Evolutionary conservation across 1,140 invertebrate species (phyloP).

Genomic region (Diuraphis noxia): DNA sequence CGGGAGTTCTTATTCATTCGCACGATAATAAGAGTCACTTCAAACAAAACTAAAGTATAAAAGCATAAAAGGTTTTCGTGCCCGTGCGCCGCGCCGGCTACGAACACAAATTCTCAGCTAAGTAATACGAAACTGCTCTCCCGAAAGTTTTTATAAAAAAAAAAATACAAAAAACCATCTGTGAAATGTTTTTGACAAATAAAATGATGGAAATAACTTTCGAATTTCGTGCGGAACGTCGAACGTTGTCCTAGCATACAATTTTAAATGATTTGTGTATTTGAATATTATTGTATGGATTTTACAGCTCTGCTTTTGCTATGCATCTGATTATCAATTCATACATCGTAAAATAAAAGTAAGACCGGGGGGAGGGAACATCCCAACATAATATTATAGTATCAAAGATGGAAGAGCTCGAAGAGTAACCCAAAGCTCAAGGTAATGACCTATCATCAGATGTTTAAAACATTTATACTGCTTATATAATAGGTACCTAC

Average conservation of each 20-base stretch:
- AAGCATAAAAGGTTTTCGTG: conserved; percentile 7
- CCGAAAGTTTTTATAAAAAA: background rate
- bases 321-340: background rate
- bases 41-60: conserved; percentile 10
- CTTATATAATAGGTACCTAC: too few relatives aligned
- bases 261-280: background rate
- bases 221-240: background rate
- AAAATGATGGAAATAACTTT: background rate
- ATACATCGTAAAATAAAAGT: background rate
- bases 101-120: background rate
- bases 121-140: background rate
- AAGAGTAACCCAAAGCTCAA: background rate
- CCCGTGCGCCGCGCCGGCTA: background rate
- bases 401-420: background rate
- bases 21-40: conserved; percentile 16
- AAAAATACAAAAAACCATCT: background rate
- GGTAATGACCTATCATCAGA: background rate
- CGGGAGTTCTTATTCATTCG: background rate
- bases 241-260: background rate
- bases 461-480: background rate
- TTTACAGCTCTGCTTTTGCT: background rate
- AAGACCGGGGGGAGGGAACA: background rate
- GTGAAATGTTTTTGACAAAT: background rate
- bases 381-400: background rate
- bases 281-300: background rate